Percentiles rank a stretch among this genome's conserved stretches.
Conservation (phyloP, 2,888 invertebrate species). For the Acleris cristana region DNA sequence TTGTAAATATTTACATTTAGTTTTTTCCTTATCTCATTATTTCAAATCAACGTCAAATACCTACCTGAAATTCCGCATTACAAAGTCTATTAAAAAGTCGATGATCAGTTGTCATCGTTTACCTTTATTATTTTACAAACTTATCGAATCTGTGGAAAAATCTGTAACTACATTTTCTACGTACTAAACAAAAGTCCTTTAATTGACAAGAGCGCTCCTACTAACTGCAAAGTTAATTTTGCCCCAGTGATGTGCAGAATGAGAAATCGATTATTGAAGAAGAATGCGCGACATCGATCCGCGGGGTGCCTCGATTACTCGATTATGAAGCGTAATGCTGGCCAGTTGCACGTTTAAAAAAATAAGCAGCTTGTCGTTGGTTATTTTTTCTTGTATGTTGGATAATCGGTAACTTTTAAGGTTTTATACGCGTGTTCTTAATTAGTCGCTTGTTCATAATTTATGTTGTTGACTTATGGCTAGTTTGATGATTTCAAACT, state of each 20-base stretch:
- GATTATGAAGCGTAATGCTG: slow-evolving; percentile 52
- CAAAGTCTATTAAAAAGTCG: slow-evolving; percentile 24
- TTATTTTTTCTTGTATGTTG: slow-evolving; percentile 3
- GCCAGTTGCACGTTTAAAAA: slow-evolving; percentile 33
- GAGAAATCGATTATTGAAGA: slow-evolving; percentile 59
- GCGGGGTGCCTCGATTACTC: slow-evolving; percentile 58
- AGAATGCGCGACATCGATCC: slow-evolving; percentile 54
- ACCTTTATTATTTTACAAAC: slow-evolving; percentile 18
- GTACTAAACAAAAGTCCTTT: not conserved
- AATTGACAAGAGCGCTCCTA: not conserved
- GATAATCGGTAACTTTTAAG: not conserved
- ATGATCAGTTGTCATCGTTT: slow-evolving; percentile 31
- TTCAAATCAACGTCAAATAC: slow-evolving; percentile 6
- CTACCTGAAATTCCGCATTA: slow-evolving; percentile 24
- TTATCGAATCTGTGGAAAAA: not conserved
- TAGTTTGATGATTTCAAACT: too few relatives aligned
- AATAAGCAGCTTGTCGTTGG: slow-evolving; percentile 18
- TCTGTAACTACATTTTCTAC: not conserved
- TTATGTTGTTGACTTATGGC: too few relatives aligned
- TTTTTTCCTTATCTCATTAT: not conserved
- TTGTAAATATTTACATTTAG: not conserved
- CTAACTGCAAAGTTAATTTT: slow-evolving; percentile 8
- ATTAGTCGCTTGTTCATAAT: too few relatives aligned
- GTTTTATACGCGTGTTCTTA: not conserved
- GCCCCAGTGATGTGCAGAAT: slow-evolving; percentile 47